phyloP scores from a whole-genome alignment of 2,888 invertebrate species.

The Hirtodrosophila duncani region DNA sequence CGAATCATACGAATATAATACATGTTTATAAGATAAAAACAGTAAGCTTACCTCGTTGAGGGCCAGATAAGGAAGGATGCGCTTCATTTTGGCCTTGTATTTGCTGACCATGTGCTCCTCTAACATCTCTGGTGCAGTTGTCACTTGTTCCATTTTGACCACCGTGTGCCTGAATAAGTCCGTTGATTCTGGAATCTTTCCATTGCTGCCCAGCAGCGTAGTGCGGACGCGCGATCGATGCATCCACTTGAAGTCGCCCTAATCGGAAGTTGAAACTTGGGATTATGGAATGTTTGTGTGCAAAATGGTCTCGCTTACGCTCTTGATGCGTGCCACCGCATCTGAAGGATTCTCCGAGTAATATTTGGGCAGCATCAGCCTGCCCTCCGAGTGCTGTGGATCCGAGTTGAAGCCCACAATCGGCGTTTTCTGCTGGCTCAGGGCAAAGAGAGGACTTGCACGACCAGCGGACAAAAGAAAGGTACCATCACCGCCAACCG shows the following conservation, averaged over 20 bases:
- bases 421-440: slow-evolving; percentile 84
- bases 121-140: slow-evolving; percentile 71
- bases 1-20: not conserved
- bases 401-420: slow-evolving; percentile 98
- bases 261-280: not conserved
- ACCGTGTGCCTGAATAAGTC: slow-evolving; percentile 79
- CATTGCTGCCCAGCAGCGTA: slow-evolving; percentile 85
- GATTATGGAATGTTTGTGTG: too few relatives aligned
- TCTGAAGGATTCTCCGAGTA: slow-evolving; percentile 89
- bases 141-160: slow-evolving; percentile 76
- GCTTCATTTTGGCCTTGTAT: slow-evolving; percentile 77
- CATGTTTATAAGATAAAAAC: not conserved
- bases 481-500: slow-evolving; percentile 98
- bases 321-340: slow-evolving; percentile 87
- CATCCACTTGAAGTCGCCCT: slow-evolving; percentile 92
- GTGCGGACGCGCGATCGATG: slow-evolving; percentile 93
- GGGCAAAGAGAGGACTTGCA: slow-evolving; percentile 77
- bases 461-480: slow-evolving; percentile 92
- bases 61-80: slow-evolving; percentile 91
- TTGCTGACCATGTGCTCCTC: slow-evolving; percentile 61
- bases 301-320: slow-evolving; percentile 81
- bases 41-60: slow-evolving; percentile 90
- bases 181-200: slow-evolving; percentile 78
- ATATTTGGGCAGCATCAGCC: slow-evolving; percentile 91
- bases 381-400: slow-evolving; percentile 94